A percentile compares a stretch with the other conserved stretches of the same genome.
These are phyloP conservation scores for Amphimallon solstitiale DNA, from an alignment of 2,888 invertebrate species.

Conservation along the genomic window DNA sequence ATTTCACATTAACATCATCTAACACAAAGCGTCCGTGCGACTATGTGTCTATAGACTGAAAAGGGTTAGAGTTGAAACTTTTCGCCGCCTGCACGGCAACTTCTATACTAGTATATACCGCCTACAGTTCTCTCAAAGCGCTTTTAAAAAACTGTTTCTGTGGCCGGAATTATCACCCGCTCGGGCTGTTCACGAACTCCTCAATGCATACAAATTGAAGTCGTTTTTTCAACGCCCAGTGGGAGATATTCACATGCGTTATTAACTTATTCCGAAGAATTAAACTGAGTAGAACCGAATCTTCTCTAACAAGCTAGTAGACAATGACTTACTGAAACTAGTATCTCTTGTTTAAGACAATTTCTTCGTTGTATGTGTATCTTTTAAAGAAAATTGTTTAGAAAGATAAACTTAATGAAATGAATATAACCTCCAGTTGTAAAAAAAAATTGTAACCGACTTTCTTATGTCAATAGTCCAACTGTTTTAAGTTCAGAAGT, in stretches of 20 bases:
- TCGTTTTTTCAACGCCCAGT: conserved; percentile 10
- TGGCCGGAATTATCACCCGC: conserved; percentile 16
- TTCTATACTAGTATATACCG: background rate
- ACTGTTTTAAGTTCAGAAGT: too few species aligned
- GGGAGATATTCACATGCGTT: conserved; percentile 30
- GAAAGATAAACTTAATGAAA: too few species aligned
- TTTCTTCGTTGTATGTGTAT: too few species aligned
- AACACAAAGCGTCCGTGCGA: background rate
- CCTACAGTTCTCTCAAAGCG: conserved; percentile 10
- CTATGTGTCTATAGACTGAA: conserved; percentile 5
- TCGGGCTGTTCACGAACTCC: conserved; percentile 2
- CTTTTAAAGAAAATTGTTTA: too few species aligned
- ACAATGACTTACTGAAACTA: background rate
- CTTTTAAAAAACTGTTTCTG: conserved; percentile 20
- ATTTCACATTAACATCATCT: conserved; percentile 14
- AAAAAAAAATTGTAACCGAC: too few species aligned
- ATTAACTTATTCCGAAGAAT: conserved; percentile 28
- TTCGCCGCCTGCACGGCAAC: background rate
- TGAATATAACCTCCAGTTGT: too few species aligned
- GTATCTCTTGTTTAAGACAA: too few species aligned
- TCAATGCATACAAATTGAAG: conserved; percentile 33
- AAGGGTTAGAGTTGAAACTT: conserved; percentile 24
- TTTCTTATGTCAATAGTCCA: too few species aligned
- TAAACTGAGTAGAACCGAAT: conserved; percentile 17
- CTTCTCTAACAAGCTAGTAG: conserved; percentile 9